phyloP scores from a whole-genome alignment of 1,140 invertebrate species.

The Parapsyche elsis region DNA sequence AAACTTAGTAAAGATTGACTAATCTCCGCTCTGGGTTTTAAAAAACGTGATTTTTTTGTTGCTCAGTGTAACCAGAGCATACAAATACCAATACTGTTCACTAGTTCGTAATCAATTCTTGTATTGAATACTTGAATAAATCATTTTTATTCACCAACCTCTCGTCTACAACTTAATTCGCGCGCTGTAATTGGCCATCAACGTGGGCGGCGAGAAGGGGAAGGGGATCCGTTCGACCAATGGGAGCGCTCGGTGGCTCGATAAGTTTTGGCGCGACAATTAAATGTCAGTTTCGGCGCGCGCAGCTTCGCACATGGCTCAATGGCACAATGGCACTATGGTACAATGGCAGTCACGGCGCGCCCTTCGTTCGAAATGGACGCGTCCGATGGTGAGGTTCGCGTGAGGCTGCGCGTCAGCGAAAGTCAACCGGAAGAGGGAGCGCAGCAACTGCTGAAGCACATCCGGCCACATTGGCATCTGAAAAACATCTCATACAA shows the following conservation, averaged over 20 bases:
- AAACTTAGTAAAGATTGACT: too few species aligned
- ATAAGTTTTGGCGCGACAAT: not conserved
- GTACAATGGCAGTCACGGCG: not conserved
- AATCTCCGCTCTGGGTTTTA: too few species aligned
- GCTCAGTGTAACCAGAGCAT: too few species aligned
- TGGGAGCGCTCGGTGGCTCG: not conserved
- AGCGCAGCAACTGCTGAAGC: not conserved
- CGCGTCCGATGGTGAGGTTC: not conserved
- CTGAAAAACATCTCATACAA: not conserved
- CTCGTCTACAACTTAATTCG: too few species aligned
- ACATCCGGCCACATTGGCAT: slow-evolving; percentile 26
- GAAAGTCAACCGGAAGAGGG: not conserved
- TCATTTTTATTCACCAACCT: too few species aligned
- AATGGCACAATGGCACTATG: not conserved
- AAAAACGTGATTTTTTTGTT: too few species aligned
- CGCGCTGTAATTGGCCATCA: too few species aligned
- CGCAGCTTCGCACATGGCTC: not conserved
- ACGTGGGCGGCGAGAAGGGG: too few species aligned
- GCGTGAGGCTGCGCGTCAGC: not conserved
- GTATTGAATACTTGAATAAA: too few species aligned
- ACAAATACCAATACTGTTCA: too few species aligned
- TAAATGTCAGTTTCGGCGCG: not conserved
- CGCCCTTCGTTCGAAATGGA: not conserved
- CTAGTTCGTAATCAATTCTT: too few species aligned
- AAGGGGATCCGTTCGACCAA: not conserved